Evolutionary conservation across 1,140 invertebrate species (phyloP), one percentile per base, ranked within the genome.

Genomic region (Lucilia sericata): DNA sequence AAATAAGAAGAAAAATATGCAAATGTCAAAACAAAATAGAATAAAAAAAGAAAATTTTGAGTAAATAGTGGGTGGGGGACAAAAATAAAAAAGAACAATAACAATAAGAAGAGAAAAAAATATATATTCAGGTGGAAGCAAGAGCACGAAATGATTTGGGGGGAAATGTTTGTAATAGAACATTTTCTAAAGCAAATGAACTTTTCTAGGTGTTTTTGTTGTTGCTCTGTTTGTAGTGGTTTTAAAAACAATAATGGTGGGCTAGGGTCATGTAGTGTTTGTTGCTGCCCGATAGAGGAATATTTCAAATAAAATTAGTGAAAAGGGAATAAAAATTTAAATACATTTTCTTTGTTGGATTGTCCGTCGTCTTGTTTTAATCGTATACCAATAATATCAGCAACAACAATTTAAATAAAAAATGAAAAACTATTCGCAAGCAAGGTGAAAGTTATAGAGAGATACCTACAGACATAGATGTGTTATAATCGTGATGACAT

Each of bases 1-100:
- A 70, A 70, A 70, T 14, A 25, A 70, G 21, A 8, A 70, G 19
- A 25, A 21, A 70, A 70, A 70, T 2, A 70, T 19, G 12, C n/a
- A 70, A 25, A 70, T 21, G 65, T 70, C 65, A 70, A 70, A 70
- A 70, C 21, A 70, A 70, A 70, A 70, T 2, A 60, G n/a, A 60
- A 8, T n/a, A 70, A 70, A 55, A 49, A n/a, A 55, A 12, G 51
- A 55, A 55, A 55, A 55, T 17, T 7, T 12, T 70, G 8, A 70
- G 21, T 25, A 70, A 70, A 21, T 21, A 70, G n/a, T 70, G 21
- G 65, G 65, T 70, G 65, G 65, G 65, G n/a, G 65, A 70, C 65
- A 70, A 70, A 21, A 21, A 70, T 21, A 21, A 10, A 25, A 25
- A n/a, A 19, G n/a, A 70, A 70, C 3, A 70, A 21, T 19, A 70